These are phyloP conservation scores for Orthonychiurus folsomi DNA, from an alignment of 2,888 invertebrate species.

Conservation along the genomic window DNA sequence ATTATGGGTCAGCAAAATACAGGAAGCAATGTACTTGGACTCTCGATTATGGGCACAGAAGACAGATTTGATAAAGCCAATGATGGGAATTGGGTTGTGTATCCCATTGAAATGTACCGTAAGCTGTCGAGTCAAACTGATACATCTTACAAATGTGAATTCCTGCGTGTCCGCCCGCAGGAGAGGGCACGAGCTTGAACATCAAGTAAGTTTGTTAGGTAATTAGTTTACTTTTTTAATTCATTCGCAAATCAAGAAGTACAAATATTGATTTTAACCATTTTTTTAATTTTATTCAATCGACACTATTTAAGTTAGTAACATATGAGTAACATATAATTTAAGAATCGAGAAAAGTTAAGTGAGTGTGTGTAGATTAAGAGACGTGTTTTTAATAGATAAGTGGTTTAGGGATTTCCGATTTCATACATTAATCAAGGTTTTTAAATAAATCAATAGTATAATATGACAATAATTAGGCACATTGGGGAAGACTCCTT, in stretches of 20 bases:
- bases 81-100: slow-evolving; percentile 5
- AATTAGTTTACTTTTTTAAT: background rate
- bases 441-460: no score
- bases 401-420: no score
- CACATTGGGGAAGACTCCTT: no score
- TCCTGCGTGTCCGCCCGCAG: background rate
- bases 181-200: background rate
- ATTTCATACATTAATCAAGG: no score
- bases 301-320: no score
- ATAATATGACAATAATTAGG: no score
- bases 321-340: no score
- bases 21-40: background rate
- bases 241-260: background rate
- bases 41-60: slow-evolving; percentile 4
- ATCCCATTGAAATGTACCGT: background rate
- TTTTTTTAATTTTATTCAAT: no score
- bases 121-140: background rate
- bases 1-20: slow-evolving; percentile 4
- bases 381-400: no score
- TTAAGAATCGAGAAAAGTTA: no score
- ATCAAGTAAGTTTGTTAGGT: background rate
- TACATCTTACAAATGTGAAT: background rate
- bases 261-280: no score
- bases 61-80: slow-evolving; percentile 5
- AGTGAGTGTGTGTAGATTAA: no score